phyloP scores from a whole-genome alignment of 2,113 vertebrate species.

The Stigmatopora nigra region DNA sequence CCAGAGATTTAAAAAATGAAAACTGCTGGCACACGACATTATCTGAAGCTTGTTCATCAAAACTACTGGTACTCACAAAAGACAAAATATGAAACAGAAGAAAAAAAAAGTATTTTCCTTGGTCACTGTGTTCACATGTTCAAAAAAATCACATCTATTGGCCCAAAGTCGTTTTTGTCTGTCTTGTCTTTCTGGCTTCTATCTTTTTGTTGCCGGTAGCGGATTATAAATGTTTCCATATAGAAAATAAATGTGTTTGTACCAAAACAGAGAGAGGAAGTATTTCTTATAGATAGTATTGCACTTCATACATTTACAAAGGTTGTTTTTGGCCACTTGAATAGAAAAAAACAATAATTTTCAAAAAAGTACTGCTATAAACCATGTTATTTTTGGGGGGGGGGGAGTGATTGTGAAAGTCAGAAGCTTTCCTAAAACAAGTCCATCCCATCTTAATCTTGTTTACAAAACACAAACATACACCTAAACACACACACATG shows the following conservation, averaged over 20 bases:
- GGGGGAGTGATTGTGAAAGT: not conserved
- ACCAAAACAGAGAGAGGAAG: conserved; percentile 51
- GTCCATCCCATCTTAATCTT: conserved; percentile 20
- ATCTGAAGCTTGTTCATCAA: not conserved
- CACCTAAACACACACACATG: not conserved
- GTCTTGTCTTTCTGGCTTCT: conserved; percentile 5
- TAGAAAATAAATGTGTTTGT: conserved; percentile 51
- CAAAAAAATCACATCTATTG: no score
- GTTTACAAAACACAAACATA: conserved; percentile 23
- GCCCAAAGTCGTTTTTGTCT: not conserved
- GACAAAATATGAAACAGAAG: not conserved
- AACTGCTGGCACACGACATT: conserved; percentile 48
- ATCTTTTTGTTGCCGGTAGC: conserved; percentile 21
- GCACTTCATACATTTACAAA: no score
- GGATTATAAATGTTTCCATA: conserved; percentile 12
- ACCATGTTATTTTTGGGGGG: no score
- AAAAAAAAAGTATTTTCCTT: not conserved
- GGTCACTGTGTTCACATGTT: not conserved
- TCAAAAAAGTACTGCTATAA: no score
- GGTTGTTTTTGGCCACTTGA: not conserved
- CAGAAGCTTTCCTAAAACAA: not conserved
- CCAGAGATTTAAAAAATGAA: conserved; percentile 68
- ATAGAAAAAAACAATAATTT: not conserved
- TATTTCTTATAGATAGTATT: conserved; percentile 5
- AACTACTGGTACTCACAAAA: no score